phyloP scores from a whole-genome alignment of 2,888 invertebrate genomes.

The Zaprionus bogoriensis region DNA sequence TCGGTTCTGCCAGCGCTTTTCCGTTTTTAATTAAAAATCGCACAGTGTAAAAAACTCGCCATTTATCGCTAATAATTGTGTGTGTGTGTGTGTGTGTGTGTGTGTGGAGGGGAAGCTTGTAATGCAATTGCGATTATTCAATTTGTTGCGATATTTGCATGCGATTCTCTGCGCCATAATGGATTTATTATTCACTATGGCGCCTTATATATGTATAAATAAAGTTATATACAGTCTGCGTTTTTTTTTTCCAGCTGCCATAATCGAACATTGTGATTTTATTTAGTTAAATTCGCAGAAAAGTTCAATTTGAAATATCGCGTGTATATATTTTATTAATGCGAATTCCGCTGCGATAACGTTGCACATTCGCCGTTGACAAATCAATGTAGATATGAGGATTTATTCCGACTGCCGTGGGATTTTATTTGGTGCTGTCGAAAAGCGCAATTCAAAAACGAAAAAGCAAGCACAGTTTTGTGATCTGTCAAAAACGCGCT shows the following conservation, averaged over 20 bases:
- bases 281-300: slow-evolving; percentile 12
- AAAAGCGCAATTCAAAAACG: no score
- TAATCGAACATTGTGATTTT: slow-evolving; percentile 15
- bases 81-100: no score
- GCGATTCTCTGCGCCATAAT: slow-evolving; percentile 6
- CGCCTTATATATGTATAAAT: slow-evolving; percentile 10
- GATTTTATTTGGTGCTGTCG: no score
- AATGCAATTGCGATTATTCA: slow-evolving; percentile 29
- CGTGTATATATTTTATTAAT: slow-evolving; percentile 20
- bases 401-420: background rate
- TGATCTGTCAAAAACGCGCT: no score
- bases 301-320: slow-evolving; percentile 14
- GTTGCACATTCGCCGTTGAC: background rate
- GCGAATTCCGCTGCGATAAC: background rate
- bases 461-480: no score
- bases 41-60: slow-evolving; percentile 1
- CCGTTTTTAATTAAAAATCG: slow-evolving; percentile 10
- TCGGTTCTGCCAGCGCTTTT: background rate
- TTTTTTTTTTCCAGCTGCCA: slow-evolving; percentile 3
- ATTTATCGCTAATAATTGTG: no score
- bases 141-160: background rate
- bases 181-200: no score
- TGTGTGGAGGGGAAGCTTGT: slow-evolving; percentile 14
- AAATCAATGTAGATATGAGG: background rate
- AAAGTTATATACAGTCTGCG: background rate